phyloP scores from a whole-genome alignment of 1,140 invertebrate genomes.

The Drosophila nasuta region DNA sequence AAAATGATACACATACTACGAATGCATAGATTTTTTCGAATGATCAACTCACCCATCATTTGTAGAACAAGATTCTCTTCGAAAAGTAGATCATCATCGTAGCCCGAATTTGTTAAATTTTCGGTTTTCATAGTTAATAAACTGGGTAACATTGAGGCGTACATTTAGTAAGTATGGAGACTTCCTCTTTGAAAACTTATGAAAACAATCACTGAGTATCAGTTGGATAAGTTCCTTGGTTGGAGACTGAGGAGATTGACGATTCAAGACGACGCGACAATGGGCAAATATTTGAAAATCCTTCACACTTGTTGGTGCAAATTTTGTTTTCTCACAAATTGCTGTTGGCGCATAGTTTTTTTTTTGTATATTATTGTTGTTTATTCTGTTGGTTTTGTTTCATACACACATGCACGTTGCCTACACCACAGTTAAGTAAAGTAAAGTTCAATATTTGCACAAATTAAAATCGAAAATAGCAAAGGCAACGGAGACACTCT shows the following conservation, averaged over 20 bases:
- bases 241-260: no score
- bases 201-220: conserved; percentile 6
- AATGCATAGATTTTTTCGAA: neutral
- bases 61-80: conserved; percentile 77
- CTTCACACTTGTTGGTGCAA: conserved; percentile 64
- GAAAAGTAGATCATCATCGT: conserved; percentile 74
- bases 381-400: conserved; percentile 21
- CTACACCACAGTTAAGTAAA: conserved; percentile 68
- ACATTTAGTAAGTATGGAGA: conserved; percentile 46
- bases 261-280: conserved; percentile 15
- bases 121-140: conserved; percentile 83
- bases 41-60: conserved; percentile 77
- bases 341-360: conserved; percentile 54
- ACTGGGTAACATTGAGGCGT: conserved; percentile 75
- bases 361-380: conserved; percentile 22
- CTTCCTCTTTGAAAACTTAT: conserved; percentile 18
- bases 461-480: conserved; percentile 79
- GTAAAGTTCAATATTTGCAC: conserved; percentile 78
- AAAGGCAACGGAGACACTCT: conserved; percentile 38
- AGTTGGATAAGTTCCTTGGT: conserved; percentile 22
- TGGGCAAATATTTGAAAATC: conserved; percentile 71
- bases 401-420: conserved; percentile 23
- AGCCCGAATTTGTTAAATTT: conserved; percentile 73
- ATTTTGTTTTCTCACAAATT: conserved; percentile 67
- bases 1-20: neutral